Base-by-base conservation (phyloP, 2,888 invertebrate genomes). In the Eueremaeus valkanovi region DNA sequence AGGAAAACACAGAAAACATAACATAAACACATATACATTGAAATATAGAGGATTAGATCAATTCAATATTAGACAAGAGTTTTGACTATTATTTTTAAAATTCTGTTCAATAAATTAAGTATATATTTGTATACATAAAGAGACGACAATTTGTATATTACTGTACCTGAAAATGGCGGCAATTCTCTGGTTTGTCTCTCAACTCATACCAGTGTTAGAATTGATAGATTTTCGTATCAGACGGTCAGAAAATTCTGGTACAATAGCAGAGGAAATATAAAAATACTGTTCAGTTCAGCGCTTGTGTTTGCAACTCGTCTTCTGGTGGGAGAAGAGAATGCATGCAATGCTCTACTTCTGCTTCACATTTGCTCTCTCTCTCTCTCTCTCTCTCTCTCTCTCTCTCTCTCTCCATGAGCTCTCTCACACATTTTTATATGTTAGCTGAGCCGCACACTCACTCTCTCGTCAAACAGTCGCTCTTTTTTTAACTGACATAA, bases 341-440 rank as follows among this genome's bases (percentile, higher is more conserved):
- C 5, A 29, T 63, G 2, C 63, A 33, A 8, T 27, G 31, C n/a
- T 63, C 63, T 3, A 3, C 18, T 6, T 24, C 24, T 24, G 5
- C 3, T 18, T 24, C 3, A 13, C 63, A 31, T 33, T 27, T 13
- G 3, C n/a, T 27, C 18, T 63, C 29, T 29, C 36, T 66, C 36
- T 66, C 66, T 66, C 66, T 66, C 66, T 66, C 36, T 66, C 36
- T 66, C 36, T 66, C 66, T 66, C 33, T 66, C 66, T 66, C 33
- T 66, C 66, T 66, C 33, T 66, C 66, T 66, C 33, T 66, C 66
- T 36, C n/a, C 13, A 13, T 21, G 9, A 11, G 9, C 21, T 24
- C 58, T 58, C 21, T 27, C 27, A 6, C 31, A 58, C 11, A 27
- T 13, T 16, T 58, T 13, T 13, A 27, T n/a, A 9, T 11, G 3